Conservation (phyloP, 2,888 invertebrate species). For the Drosophila nigricruria region DNA sequence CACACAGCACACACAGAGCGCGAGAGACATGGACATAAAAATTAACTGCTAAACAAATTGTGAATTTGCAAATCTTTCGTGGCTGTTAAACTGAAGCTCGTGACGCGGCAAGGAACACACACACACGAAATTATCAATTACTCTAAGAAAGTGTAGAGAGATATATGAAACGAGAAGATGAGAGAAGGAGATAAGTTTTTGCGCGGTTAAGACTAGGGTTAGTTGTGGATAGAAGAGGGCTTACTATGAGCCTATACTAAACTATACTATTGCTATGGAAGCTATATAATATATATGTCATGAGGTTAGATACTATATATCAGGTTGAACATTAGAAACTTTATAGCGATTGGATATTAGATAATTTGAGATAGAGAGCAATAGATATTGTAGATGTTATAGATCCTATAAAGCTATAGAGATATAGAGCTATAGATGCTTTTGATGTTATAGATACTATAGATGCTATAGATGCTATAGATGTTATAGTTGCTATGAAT, state of each 20-base stretch:
- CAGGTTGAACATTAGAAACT: not conserved
- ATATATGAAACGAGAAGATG: too few relatives aligned
- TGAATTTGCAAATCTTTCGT: conserved; percentile 47
- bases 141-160: conserved; percentile 7
- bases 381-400: not conserved
- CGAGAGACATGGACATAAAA: conserved; percentile 11
- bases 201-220: too few relatives aligned
- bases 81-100: conserved; percentile 73
- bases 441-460: too few relatives aligned
- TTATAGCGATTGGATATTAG: too few relatives aligned
- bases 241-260: too few relatives aligned
- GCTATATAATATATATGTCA: not conserved
- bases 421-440: not conserved
- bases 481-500: too few relatives aligned
- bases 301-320: not conserved
- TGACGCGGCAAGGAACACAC: conserved; percentile 47
- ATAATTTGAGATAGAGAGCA: not conserved
- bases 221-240: not conserved
- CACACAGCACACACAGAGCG: conserved; percentile 14
- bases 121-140: conserved; percentile 23
- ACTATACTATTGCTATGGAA: not conserved
- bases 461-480: too few relatives aligned
- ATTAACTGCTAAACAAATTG: conserved; percentile 54
- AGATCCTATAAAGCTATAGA: too few relatives aligned
- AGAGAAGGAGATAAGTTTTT: too few relatives aligned